Base-by-base conservation (phyloP, 2,113 vertebrate genomes). In the Setophaga petechia region DNA sequence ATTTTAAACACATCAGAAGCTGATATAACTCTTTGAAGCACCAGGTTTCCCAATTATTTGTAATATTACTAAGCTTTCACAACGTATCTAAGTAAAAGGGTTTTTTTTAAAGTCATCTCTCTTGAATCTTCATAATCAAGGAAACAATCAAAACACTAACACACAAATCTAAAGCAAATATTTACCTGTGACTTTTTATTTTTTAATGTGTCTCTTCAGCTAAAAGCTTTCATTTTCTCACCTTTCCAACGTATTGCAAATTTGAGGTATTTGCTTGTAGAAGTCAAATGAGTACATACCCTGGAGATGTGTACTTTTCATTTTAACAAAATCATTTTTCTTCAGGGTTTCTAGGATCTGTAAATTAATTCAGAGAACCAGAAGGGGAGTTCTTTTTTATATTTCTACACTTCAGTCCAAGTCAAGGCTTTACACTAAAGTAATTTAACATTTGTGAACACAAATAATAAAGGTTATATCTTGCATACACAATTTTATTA, bases 351-450 rank as follows among this genome's bases (percentile, higher is more conserved):
- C 54, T 93, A 82, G 28, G 11, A 79, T 52, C 41, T 88, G 41
- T 75, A 90, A 93, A 80, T 93, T 65, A 92, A 85, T 94, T 95
- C 58, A 76, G 44, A 80, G 58, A 82, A 67, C 51, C 16, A 46
- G 31, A 76, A 79, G 5, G 12, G 58, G 22, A 93, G 90, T 80
- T 66, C 12, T 83, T 95, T 95, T 85, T 85, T 61, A 77, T 19
- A 39, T 52, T 84, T 78, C 49, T 54, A 73, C 4, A 61, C 9
- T 76, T 67, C 12, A 23, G 24, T 49, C 54, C 66, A 83, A 82
- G 46, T 35, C n/a, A 87, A 83, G n/a, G 9, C 4, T 18, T 55
- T 82, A 21, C 22, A n/a, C 22, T 87, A 49, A 90, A 65, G 72
- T 54, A 92, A 90, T 92, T 90, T 73, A 90, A 47, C n/a, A 21